A percentile compares a stretch with the other conserved stretches of the same genome.
These are phyloP conservation scores for Escarpia spicata DNA, from an alignment of 2,888 invertebrate species.

Conservation along the genomic window DNA sequence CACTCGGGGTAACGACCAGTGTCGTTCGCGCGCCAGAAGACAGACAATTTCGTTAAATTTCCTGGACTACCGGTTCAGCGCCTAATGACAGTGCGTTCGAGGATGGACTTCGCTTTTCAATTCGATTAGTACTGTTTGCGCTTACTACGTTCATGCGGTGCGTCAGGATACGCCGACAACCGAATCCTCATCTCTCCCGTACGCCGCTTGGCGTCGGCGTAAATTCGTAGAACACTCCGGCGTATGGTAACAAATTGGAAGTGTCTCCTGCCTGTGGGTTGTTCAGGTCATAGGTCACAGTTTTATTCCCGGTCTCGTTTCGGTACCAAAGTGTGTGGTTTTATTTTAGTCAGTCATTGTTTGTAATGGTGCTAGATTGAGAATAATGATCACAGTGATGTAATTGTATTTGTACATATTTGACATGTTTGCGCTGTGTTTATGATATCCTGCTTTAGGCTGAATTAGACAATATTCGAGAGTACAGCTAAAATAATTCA, in stretches of 20 bases:
- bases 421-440: too few species aligned
- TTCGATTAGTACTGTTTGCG: conserved; percentile 4
- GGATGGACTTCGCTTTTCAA: conserved; percentile 10
- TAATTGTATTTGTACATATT: too few species aligned
- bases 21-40: neutral
- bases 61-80: neutral
- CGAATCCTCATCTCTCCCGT: neutral
- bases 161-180: neutral
- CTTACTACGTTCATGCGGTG: neutral
- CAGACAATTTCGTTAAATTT: neutral
- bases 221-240: neutral
- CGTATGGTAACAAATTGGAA: neutral
- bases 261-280: neutral
- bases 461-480: too few species aligned
- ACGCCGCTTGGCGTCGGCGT: neutral
- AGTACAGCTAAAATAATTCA: too few species aligned
- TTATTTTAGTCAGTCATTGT: too few species aligned
- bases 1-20: neutral
- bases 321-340: neutral
- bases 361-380: too few species aligned
- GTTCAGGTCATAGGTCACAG: neutral
- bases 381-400: too few species aligned
- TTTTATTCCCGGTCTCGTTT: neutral
- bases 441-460: too few species aligned
- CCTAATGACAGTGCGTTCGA: neutral